phyloP scores from a whole-genome alignment of 2,888 invertebrate genomes.

The Conomelus anceps region DNA sequence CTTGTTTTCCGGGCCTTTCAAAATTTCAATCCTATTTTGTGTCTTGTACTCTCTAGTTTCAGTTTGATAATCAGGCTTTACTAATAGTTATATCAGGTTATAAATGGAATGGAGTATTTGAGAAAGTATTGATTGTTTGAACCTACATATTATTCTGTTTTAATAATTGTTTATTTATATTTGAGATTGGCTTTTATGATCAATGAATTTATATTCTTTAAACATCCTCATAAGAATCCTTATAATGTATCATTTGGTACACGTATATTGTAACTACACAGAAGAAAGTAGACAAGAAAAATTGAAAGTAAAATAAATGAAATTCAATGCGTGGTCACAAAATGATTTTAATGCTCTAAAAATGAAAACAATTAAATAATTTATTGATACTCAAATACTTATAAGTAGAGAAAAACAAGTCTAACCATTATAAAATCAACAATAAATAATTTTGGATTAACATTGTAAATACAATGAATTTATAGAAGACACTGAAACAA shows the following conservation, averaged over 20 bases:
- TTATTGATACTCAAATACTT: background rate
- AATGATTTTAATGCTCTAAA: background rate
- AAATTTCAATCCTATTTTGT: too few species aligned
- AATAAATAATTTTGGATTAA: background rate
- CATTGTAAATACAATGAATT: background rate
- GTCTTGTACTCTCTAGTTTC: too few species aligned
- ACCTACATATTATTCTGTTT: too few species aligned
- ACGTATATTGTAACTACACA: background rate
- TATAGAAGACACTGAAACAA: background rate
- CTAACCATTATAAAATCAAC: background rate
- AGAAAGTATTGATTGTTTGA: too few species aligned
- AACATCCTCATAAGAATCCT: too few species aligned
- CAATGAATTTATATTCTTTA: too few species aligned
- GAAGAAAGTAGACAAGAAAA: background rate
- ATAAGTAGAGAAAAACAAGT: background rate
- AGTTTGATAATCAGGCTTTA: too few species aligned
- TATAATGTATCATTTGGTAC: background rate
- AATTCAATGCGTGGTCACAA: background rate
- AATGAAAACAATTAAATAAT: background rate
- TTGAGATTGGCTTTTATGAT: too few species aligned
- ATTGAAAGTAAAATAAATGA: background rate
- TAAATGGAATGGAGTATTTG: too few species aligned
- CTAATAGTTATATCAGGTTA: too few species aligned
- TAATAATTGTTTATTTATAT: too few species aligned
- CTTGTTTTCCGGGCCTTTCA: too few species aligned